A percentile compares a stretch with the other conserved stretches of the same genome.
Evolutionary conservation across 2,888 invertebrate genomes (phyloP).

Genomic region (Acleris laterana): DNA sequence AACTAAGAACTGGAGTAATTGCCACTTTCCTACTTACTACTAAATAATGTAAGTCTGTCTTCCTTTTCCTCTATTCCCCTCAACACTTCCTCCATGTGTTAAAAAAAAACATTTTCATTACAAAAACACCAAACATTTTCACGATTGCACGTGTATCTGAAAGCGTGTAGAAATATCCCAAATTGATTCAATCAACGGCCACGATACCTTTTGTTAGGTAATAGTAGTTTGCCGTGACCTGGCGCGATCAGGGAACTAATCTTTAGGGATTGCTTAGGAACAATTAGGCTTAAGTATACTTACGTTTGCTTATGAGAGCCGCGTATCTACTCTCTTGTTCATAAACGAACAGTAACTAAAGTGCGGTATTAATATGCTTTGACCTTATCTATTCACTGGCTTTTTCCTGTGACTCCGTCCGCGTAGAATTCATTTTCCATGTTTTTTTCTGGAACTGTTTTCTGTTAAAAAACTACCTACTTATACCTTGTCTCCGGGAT

Average conservation of each 20-base stretch:
- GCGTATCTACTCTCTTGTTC: not conserved
- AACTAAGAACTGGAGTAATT: too few relatives aligned
- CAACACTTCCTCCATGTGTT: too few relatives aligned
- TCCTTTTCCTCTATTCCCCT: too few relatives aligned
- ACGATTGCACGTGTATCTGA: not conserved
- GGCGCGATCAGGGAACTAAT: conserved; percentile 12
- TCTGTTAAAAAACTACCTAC: too few relatives aligned
- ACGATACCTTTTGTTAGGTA: conserved; percentile 29
- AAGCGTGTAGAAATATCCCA: conserved; percentile 19
- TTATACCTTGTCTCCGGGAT: too few relatives aligned
- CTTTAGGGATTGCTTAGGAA: conserved; percentile 1
- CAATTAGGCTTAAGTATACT: conserved; percentile 9
- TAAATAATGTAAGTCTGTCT: too few relatives aligned
- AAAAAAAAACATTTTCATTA: too few relatives aligned
- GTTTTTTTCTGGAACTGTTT: too few relatives aligned
- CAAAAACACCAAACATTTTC: too few relatives aligned
- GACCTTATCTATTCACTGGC: not conserved
- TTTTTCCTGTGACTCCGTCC: not conserved
- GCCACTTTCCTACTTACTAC: too few relatives aligned
- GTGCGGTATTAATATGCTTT: not conserved
- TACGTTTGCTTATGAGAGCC: conserved; percentile 2
- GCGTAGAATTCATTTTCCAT: too few relatives aligned
- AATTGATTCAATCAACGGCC: conserved; percentile 32
- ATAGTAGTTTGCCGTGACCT: conserved; percentile 29
- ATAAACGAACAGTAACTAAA: not conserved